phyloP scores from a whole-genome alignment of 2,888 invertebrate genomes.

The Acanthococcus lagerstroemiae region DNA sequence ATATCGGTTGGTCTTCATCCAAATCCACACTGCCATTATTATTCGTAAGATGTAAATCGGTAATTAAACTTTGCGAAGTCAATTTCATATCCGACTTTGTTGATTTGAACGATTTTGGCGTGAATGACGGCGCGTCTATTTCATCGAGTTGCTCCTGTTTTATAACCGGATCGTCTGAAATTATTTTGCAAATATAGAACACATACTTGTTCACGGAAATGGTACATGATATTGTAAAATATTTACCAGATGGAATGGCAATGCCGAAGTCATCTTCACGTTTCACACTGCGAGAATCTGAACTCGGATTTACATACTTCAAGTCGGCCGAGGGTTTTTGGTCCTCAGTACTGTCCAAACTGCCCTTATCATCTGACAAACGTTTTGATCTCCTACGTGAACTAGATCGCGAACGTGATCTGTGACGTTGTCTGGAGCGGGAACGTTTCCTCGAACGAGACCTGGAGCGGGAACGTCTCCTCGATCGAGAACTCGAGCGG shows the following conservation, averaged over 20 bases:
- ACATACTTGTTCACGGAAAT: no score
- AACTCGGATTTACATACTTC: background rate
- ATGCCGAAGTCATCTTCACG: no score
- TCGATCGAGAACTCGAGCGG: background rate
- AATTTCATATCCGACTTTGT: no score
- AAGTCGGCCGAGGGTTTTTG: background rate
- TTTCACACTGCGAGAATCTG: no score
- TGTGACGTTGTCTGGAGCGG: conserved; percentile 1
- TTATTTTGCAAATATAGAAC: no score
- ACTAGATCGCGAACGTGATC: conserved; percentile 10
- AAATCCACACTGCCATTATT: background rate
- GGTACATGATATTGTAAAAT: no score
- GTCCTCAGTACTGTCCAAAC: background rate
- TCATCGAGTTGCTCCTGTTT: conserved; percentile 20
- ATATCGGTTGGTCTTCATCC: no score
- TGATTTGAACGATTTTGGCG: conserved; percentile 15
- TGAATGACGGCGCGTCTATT: conserved; percentile 10
- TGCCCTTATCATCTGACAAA: background rate
- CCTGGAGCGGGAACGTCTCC: conserved; percentile 7
- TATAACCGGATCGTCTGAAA: conserved; percentile 12
- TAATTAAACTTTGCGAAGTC: no score
- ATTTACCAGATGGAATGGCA: no score
- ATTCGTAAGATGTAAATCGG: background rate
- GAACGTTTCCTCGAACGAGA: conserved; percentile 7
- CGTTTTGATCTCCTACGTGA: background rate